phyloP scores from a whole-genome alignment of 2,888 invertebrate species.

The Carterocephalus palaemon region DNA sequence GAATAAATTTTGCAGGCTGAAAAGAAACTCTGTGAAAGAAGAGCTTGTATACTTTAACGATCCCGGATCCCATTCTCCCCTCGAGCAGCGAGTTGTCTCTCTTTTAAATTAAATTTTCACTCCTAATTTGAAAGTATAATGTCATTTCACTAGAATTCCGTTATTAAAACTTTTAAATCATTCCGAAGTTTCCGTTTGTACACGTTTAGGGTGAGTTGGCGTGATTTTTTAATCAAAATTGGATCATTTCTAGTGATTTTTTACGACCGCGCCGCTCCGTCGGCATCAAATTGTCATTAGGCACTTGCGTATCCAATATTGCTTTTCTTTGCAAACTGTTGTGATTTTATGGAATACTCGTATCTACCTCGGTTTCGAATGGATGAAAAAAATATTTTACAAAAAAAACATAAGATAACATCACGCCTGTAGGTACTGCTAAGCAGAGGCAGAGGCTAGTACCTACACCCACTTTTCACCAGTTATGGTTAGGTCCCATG shows the following conservation, averaged over 20 bases:
- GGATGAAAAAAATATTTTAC: too few relatives aligned
- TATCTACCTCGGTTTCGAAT: too few relatives aligned
- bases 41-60: slow-evolving; percentile 77
- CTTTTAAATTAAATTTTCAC: slow-evolving; percentile 81
- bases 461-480: too few relatives aligned
- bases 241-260: slow-evolving; percentile 77
- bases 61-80: slow-evolving; percentile 71
- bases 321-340: slow-evolving; percentile 70
- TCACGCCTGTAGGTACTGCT: too few relatives aligned
- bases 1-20: slow-evolving; percentile 73
- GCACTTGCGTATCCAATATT: slow-evolving; percentile 75
- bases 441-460: too few relatives aligned
- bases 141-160: slow-evolving; percentile 79
- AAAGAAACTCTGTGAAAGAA: slow-evolving; percentile 76
- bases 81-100: slow-evolving; percentile 73
- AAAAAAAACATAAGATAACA: too few relatives aligned
- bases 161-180: slow-evolving; percentile 81
- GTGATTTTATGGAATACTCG: slow-evolving; percentile 70
- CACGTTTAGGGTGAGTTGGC: slow-evolving; percentile 60
- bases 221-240: slow-evolving; percentile 79
- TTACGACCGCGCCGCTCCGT: slow-evolving; percentile 71
- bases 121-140: slow-evolving; percentile 81
- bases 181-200: slow-evolving; percentile 68
- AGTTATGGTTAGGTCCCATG: too few relatives aligned
- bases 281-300: slow-evolving; percentile 76